Base-by-base conservation (phyloP, 35 echinoderm and acorn worm genomes). In the Strongylocentrotus purpuratus region DNA sequence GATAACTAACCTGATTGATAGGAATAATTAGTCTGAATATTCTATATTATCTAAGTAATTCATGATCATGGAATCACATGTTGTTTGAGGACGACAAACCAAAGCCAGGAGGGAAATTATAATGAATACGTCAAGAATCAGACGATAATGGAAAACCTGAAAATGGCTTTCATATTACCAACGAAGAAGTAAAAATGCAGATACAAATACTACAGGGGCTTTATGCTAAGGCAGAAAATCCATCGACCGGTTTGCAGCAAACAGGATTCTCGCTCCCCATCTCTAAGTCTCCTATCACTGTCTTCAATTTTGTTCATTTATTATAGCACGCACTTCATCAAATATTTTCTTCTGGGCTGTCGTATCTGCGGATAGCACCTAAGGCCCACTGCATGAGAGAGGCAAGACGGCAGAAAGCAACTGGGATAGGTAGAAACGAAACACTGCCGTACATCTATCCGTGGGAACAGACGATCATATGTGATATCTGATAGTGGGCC, bases 241-340 rank as follows among this genome's bases (percentile, higher is more conserved):
- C 65, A n/a, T 78, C 65, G 28, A 78, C 65, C 28, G 22, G 65
- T n/a, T 78, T 78, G 65, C 65, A n/a, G 65, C 65, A 28, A 78
- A 78, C 65, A 18, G 65, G 65, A 7, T 78, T 78, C 28, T 78
- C 65, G 65, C 65, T 78, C 20, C 65, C 15, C 15, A 7, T 78
- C 65, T 28, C 5, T 70, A 78, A 78, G 65, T 28, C 65, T n/a
- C 65, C 65, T n/a, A 78, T 78, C 65, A 78, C 65, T 78, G 65
- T 28, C 65, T 78, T 78, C 65, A 78, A 78, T 78, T 78, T 78
- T 78, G 65, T 78, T 78, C 65, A 78, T 78, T 78, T 78, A 78
- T 78, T 78, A 78, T 78, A n/a, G 65, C 25, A 22, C 65, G 65
- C 65, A 78, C 22, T 78, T 78, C 65, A 78, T 78, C 65, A 78